Evolutionary conservation across 1,140 invertebrate genomes (phyloP), one percentile per base, ranked within the genome.

Genomic region (Cotesia vestalis): DNA sequence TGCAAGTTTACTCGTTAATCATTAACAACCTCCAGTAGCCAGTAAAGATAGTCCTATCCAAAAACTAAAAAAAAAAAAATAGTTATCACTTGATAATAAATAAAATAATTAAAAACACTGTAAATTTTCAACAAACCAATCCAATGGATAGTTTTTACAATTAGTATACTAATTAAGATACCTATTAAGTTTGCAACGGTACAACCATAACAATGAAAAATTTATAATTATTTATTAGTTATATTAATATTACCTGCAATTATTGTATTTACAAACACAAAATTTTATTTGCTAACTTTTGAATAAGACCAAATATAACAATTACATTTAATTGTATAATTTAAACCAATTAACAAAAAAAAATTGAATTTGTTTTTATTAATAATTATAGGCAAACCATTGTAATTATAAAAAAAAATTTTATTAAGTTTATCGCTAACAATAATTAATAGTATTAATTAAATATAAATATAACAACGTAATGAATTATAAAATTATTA

Each of bases 161-260:
- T 55, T 55, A 55, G 9, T 14, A 55, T 55, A 14, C 3, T 27
- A 27, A 55, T 17, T 14, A 55, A 55, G 17, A 55, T 55, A 55
- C 11, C n/a, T 55, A 55, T 55, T 55, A 55, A 55, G 53, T 55
- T 55, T 55, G 53, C 53, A 55, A 55, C 53, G 53, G 53, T 55
- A 55, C 53, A n/a, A 55, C n/a, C 5, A 55, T 55, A 4, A 14
- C 5, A 55, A 55, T 55, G 2, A 4, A 14, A 55, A 14, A 12
- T 14, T 14, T 4, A 14, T 14, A 55, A 55, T 55, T 17, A 55
- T 55, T 55, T 55, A 4, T 55, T 9, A 51, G 12, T 51, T 51
- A 51, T 9, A 8, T n/a, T 51, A 51, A 51, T 51, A n/a, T 51
- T 27, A 27, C 27, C 27, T 27, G 3, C 0, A 8, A 9, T 11